Evolutionary conservation across 2,888 invertebrate genomes (phyloP).

Genomic region (Sclerodermus sp.): DNA sequence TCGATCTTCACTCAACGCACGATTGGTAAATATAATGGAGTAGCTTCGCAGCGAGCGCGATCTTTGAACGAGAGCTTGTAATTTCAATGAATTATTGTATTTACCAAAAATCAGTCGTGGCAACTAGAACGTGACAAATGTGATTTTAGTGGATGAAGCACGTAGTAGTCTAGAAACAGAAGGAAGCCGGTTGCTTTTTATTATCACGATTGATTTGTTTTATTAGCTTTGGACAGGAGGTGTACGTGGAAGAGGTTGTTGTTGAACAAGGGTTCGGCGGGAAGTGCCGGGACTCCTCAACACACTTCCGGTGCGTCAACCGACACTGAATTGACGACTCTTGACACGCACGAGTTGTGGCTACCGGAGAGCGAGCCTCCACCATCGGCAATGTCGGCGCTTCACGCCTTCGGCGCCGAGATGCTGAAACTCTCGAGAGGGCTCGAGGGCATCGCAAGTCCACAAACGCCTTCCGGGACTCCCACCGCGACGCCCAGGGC

Average conservation of each 20-base stretch:
- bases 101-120: too few relatives aligned
- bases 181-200: too few relatives aligned
- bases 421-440: constrained; percentile 83
- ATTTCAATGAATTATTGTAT: too few relatives aligned
- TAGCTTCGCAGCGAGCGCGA: too few relatives aligned
- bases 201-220: too few relatives aligned
- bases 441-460: constrained; percentile 68
- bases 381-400: constrained; percentile 80
- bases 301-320: constrained; percentile 78
- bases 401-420: constrained; percentile 84
- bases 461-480: constrained; percentile 20
- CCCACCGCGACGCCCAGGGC: constrained; percentile 26
- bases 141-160: too few relatives aligned
- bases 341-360: constrained; percentile 85
- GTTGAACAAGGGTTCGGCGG: constrained; percentile 45
- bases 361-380: constrained; percentile 74
- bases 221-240: constrained; percentile 62
- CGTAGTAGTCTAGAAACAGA: too few relatives aligned
- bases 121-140: too few relatives aligned
- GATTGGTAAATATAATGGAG: too few relatives aligned
- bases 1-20: too few relatives aligned
- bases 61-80: too few relatives aligned
- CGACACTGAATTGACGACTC: constrained; percentile 80
- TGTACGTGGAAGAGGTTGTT: constrained; percentile 78
- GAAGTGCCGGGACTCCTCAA: constrained; percentile 62